Base-by-base conservation (phyloP, 1,140 invertebrate genomes). In the Drosophila subpulchrella region DNA sequence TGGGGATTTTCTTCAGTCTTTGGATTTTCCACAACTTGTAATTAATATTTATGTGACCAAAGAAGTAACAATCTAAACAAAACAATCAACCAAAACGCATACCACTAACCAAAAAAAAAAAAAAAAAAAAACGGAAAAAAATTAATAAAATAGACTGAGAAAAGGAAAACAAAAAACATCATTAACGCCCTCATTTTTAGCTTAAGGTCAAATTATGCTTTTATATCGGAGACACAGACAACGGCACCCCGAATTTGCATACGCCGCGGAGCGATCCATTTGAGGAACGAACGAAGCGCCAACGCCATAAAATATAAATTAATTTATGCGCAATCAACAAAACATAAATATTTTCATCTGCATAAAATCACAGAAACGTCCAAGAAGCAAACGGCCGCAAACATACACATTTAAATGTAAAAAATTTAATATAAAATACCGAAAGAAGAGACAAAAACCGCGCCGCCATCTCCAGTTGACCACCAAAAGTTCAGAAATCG, bases 281-380 rank as follows among this genome's bases (percentile, higher is more conserved):
- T 89, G 84, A 89, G 84, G 83, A 88, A 68, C 65, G 74, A 86
- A 88, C 67, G 71, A 77, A 88, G 84, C 84, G 83, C 83, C 84
- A 88, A 89, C 84, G 84, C 84, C 77, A 89, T 89, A 89, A 89
- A 89, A 89, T 89, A 89, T 89, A 89, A 89, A 89, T 89, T 89
- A 89, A 89, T 89, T 89, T 89, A 89, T 89, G 84, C 84, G 84
- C 85, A 89, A 89, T 89, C 84, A 89, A 89, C 84, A 89, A 89
- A 89, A 89, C 84, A 89, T 89, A 89, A 89, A 89, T 89, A 89
- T 89, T 89, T 89, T 89, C 84, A 89, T 89, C 85, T 89, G 84
- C 84, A 89, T 89, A 89, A 85, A 85, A 85, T 59, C 81, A 85
- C 81, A 85, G 78, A 85, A 85, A 71, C 81, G 63, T 79, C 81